A percentile compares a stretch with the other conserved stretches of the same genome.
Evolutionary conservation across 2,113 vertebrate genomes (phyloP).

Genomic region (pig (Sus scrofa)): DNA sequence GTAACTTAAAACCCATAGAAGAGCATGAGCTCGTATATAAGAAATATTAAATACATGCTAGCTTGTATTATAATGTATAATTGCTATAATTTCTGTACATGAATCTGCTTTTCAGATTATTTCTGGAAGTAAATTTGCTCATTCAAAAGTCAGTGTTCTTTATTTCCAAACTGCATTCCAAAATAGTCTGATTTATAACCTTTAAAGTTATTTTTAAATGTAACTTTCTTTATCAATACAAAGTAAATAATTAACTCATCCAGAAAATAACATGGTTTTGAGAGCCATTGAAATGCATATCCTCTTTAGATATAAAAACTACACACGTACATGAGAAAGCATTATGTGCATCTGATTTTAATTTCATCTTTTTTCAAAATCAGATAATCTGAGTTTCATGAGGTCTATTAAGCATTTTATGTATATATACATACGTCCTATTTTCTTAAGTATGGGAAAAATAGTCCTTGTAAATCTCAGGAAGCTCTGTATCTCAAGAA

Average conservation of each 20-base stretch:
- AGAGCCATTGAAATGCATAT: not conserved
- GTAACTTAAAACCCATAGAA: not conserved
- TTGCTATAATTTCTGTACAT: not conserved
- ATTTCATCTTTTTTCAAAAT: not conserved
- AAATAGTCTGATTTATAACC: not conserved
- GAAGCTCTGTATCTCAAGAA: slow-evolving; percentile 26
- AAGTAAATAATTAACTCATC: not conserved
- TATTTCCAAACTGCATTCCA: not conserved
- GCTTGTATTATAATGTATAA: not conserved
- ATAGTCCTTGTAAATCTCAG: not conserved
- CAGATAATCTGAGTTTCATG: not conserved
- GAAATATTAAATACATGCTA: not conserved
- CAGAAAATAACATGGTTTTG: not conserved
- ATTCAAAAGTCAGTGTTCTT: not conserved
- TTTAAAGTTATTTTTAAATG: not conserved
- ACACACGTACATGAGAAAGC: not conserved
- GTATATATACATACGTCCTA: rapidly evolving
- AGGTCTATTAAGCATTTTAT: not conserved
- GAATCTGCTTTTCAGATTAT: not conserved
- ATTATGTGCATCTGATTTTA: not conserved
- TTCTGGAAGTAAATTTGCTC: slow-evolving; percentile 10
- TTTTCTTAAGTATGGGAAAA: not conserved
- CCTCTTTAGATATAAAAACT: not conserved
- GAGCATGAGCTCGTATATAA: not conserved
- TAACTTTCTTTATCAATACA: not conserved